Evolutionary conservation across 2,797 vertebrate species (phyloP).

Genomic region (Tangara arthus): DNA sequence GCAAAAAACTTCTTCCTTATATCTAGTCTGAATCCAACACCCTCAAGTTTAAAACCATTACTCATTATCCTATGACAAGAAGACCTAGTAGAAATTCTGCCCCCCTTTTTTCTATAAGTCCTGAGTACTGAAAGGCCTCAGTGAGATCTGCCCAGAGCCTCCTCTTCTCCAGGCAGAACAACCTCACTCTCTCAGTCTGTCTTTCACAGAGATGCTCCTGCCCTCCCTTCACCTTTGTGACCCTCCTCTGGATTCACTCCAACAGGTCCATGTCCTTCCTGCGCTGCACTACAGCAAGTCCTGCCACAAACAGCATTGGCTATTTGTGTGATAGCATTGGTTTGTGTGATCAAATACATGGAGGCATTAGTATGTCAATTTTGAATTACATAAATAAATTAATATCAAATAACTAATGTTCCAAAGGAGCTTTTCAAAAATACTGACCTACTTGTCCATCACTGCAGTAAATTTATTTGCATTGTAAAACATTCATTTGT

Average conservation of each 20-base stretch:
- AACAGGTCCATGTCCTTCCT: neutral
- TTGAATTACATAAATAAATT: neutral
- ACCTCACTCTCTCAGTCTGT: neutral
- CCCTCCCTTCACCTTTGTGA: neutral
- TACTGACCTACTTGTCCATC: neutral
- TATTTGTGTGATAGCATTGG: no score
- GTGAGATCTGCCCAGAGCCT: neutral
- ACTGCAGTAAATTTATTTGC: neutral
- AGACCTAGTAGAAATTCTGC: neutral
- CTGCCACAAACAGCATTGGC: neutral
- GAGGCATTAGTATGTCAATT: neutral
- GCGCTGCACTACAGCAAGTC: neutral
- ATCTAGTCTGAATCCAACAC: neutral
- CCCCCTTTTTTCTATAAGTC: neutral
- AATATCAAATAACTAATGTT: neutral
- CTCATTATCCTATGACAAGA: neutral
- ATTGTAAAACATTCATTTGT: neutral
- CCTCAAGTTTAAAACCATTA: neutral
- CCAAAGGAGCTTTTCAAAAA: neutral
- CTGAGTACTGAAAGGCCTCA: neutral
- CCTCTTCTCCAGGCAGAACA: neutral
- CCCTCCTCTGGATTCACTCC: neutral
- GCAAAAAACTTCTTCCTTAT: neutral
- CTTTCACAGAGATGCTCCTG: neutral
- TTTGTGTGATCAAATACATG: neutral